Base-by-base conservation (phyloP, 2,888 invertebrate species). In the Dasysyrphus tricinctus region DNA sequence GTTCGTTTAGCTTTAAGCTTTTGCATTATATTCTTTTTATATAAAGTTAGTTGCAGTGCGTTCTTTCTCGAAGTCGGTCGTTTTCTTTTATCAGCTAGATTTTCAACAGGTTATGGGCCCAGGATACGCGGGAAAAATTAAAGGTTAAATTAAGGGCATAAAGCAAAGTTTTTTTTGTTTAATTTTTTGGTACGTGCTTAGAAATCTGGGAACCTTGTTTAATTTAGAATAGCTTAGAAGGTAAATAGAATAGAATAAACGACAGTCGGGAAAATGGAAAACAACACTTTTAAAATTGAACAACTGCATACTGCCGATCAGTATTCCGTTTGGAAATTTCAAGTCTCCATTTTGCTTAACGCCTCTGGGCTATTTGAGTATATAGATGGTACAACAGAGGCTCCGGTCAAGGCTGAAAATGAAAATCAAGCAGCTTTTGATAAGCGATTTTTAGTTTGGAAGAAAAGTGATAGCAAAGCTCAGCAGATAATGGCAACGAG, bases 311-410 rank as follows among this genome's bases (percentile, higher is more conserved):
- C n/a, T n/a, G n/a, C n/a, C n/a, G n/a, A n/a, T n/a, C n/a, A n/a
- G n/a, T n/a, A n/a, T 29, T 29, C 63, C 8, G 63, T 74, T 5
- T 74, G 74, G 42, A 75, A 75, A 32, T 75, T 75, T 37, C 74
- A 75, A 44, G 63, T 14, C 11, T 9, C 47, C 7, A 65, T 75
- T 61, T 54, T 51, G n/a, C 19, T 63, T 3, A 75, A 63, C 39
- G 74, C 54, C n/a, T 63, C 63, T 4, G 63, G 54, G 57, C 5
- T 57, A 12, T 57, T 57, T 57, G 57, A 34, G 0, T 19, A 9
- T 57, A 32, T 75, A 9, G 32, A 75, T 24, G 63, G 59, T 3
- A 7, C 0, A 42, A 6, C 5, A 11, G 39, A 9, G 4, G 1
- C 9, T 12, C 74, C 74, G 6, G 19, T 74, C 1, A 75, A 65